phyloP scores from a whole-genome alignment of 2,888 invertebrate genomes.

The Euzetes globulus region DNA sequence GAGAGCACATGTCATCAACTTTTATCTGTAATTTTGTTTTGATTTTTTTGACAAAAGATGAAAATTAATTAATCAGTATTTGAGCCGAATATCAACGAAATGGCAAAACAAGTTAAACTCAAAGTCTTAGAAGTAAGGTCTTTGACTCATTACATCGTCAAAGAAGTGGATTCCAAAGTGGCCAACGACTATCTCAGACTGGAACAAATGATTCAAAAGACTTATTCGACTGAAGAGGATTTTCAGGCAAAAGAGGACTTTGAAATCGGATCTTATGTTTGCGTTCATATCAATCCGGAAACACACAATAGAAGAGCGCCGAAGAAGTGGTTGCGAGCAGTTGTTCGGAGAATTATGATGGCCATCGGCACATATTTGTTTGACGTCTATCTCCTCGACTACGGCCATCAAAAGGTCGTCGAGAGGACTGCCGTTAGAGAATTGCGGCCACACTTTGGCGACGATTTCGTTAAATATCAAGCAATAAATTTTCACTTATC shows the following conservation, averaged over 20 bases:
- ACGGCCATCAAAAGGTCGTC: not conserved
- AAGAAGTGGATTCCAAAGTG: not conserved
- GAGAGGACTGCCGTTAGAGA: not conserved
- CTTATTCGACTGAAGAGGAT: not conserved
- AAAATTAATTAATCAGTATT: not conserved
- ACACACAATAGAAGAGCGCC: not conserved
- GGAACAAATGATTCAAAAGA: constrained; percentile 6
- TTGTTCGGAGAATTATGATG: not conserved
- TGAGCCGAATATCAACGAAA: not conserved
- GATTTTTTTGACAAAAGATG: not conserved
- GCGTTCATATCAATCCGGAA: not conserved
- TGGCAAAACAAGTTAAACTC: not conserved
- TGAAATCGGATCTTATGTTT: not conserved
- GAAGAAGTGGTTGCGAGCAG: not conserved
- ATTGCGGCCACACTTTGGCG: not conserved
- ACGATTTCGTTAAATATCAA: not conserved
- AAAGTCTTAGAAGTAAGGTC: not conserved
- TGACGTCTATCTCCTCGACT: not conserved
- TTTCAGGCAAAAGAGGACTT: not conserved
- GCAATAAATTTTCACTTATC: not conserved
- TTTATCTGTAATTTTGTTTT: not conserved
- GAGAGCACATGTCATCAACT: not conserved
- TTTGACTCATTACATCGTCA: not conserved
- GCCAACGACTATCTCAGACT: not conserved
- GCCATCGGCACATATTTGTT: not conserved